Evolutionary conservation across 2,888 invertebrate species (phyloP).

Genomic region (Pyrochroa serraticornis): DNA sequence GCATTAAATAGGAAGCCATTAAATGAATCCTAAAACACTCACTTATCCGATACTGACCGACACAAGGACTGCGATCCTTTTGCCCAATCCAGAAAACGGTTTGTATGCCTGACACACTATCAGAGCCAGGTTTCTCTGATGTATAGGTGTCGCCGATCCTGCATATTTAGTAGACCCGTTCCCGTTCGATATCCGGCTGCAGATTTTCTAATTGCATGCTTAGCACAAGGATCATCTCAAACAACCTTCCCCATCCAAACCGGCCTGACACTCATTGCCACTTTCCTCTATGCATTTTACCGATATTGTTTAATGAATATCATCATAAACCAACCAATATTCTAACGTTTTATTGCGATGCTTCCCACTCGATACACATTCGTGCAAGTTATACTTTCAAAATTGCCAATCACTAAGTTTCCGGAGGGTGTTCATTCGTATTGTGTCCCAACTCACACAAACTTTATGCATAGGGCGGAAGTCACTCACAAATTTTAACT

Average conservation of each 20-base stretch:
- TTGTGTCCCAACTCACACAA: slow-evolving; percentile 5
- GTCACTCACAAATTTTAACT: slow-evolving; percentile 6
- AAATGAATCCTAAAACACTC: slow-evolving; percentile 45
- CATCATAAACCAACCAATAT: neutral
- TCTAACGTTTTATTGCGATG: neutral
- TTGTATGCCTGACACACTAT: slow-evolving; percentile 47
- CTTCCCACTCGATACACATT: neutral
- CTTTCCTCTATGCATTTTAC: neutral
- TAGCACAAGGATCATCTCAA: slow-evolving; percentile 31
- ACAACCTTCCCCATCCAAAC: slow-evolving; percentile 18
- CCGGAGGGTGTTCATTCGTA: slow-evolving; percentile 4
- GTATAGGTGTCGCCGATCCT: slow-evolving; percentile 54
- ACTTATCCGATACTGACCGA: slow-evolving; percentile 33
- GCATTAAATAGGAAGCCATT: slow-evolving; percentile 43
- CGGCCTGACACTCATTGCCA: neutral
- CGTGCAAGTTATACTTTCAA: neutral
- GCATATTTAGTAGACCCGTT: slow-evolving; percentile 52
- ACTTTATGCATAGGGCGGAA: slow-evolving; percentile 4
- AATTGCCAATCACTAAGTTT: slow-evolving; percentile 4
- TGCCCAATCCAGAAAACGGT: slow-evolving; percentile 30
- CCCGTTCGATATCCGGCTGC: slow-evolving; percentile 39
- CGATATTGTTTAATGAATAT: neutral
- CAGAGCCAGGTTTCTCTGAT: slow-evolving; percentile 49
- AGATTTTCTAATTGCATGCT: slow-evolving; percentile 43
- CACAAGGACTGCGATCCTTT: slow-evolving; percentile 13